Evolutionary conservation across 2,888 invertebrate genomes (phyloP).

Genomic region (Branchipolynoe longqiensis): DNA sequence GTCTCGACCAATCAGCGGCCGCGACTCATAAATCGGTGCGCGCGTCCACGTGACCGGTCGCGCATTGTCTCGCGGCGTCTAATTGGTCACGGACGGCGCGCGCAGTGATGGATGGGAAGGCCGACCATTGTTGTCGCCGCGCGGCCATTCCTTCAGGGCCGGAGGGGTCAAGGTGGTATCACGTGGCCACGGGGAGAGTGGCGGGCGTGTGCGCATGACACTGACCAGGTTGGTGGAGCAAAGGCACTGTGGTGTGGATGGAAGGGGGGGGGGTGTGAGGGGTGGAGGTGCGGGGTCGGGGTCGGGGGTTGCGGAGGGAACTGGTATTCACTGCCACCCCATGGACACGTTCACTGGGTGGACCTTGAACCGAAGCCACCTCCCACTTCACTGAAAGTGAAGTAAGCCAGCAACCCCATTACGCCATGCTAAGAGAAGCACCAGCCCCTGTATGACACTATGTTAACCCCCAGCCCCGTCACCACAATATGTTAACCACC

Average conservation of each 20-base stretch:
- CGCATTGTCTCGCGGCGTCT: constrained; percentile 8
- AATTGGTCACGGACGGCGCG: constrained; percentile 37
- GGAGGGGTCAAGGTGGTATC: neutral
- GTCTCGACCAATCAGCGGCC: constrained; percentile 7
- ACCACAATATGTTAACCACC: too few species aligned
- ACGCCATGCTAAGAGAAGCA: too few species aligned
- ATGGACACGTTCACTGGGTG: too few species aligned
- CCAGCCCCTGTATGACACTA: too few species aligned
- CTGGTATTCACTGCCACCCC: too few species aligned
- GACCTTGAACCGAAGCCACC: too few species aligned
- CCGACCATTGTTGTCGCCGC: constrained; percentile 27
- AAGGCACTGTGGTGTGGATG: neutral
- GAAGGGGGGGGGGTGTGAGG: neutral
- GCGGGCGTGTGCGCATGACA: constrained; percentile 7
- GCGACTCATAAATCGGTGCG: constrained; percentile 40
- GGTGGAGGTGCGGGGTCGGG: neutral
- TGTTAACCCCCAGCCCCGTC: too few species aligned
- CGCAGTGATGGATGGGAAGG: constrained; percentile 27
- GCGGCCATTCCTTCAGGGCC: constrained; percentile 38
- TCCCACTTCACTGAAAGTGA: too few species aligned
- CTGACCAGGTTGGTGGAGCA: neutral
- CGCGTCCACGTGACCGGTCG: neutral
- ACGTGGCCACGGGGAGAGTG: constrained; percentile 10
- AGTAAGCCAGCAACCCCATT: too few species aligned
- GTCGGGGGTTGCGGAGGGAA: too few species aligned